A percentile compares a stretch with the other conserved stretches of the same genome.
Evolutionary conservation across 2,113 vertebrate species (phyloP).

Genomic region (Monopterus albus): DNA sequence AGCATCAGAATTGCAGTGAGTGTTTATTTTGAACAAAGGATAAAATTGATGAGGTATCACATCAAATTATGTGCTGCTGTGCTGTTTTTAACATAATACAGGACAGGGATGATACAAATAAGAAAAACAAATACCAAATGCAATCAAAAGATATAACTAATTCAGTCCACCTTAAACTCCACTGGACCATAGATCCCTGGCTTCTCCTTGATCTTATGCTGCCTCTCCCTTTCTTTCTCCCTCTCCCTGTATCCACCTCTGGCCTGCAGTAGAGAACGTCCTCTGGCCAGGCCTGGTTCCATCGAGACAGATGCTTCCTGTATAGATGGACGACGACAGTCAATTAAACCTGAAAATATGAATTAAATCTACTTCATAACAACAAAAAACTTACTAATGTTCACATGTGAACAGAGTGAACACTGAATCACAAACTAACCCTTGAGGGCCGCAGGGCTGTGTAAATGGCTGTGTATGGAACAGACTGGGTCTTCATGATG

Average conservation of each 20-base stretch:
- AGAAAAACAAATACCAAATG: too few relatives aligned
- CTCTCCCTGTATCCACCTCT: slow-evolving; percentile 54
- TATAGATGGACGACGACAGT: too few relatives aligned
- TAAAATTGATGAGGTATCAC: too few relatives aligned
- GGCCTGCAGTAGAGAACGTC: slow-evolving; percentile 86
- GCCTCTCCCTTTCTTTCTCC: slow-evolving; percentile 54
- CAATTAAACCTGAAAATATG: too few relatives aligned
- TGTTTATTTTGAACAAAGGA: too few relatives aligned
- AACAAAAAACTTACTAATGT: too few relatives aligned
- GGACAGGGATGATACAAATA: too few relatives aligned
- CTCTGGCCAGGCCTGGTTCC: slow-evolving; percentile 67
- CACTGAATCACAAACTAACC: slow-evolving; percentile 70
- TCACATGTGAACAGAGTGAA: too few relatives aligned
- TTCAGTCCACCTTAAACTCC: slow-evolving; percentile 77
- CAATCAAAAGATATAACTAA: too few relatives aligned
- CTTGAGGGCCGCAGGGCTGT: slow-evolving; percentile 86
- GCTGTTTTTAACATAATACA: too few relatives aligned
- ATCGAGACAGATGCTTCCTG: slow-evolving; percentile 82
- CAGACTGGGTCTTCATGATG: slow-evolving; percentile 85
- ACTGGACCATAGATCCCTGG: slow-evolving; percentile 69
- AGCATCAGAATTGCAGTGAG: too few relatives aligned
- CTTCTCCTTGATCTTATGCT: slow-evolving; percentile 54
- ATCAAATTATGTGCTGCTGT: too few relatives aligned
- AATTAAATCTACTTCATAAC: not conserved
- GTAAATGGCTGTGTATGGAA: slow-evolving; percentile 88